A percentile compares a stretch with the other conserved stretches of the same genome.
Conservation (phyloP, 2,888 invertebrate genomes). For the Andricus quercusramuli region DNA sequence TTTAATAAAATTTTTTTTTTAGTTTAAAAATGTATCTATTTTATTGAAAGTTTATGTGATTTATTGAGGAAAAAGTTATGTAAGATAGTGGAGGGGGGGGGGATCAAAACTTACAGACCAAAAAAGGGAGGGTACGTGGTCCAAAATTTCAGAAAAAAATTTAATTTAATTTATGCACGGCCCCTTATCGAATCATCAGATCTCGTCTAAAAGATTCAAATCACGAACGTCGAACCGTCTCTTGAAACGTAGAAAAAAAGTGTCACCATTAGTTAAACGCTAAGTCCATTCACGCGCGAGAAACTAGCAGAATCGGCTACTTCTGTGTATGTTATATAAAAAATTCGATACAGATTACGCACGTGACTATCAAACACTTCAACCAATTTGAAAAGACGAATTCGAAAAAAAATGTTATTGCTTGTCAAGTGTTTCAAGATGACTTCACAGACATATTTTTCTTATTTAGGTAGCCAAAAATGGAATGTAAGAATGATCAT, state of each 20-base stretch:
- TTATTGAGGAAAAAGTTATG: no score
- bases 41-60: no score
- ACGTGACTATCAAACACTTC: not conserved
- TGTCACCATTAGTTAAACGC: conserved; percentile 35
- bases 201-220: conserved; percentile 34
- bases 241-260: conserved; percentile 38
- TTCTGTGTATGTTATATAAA: not conserved
- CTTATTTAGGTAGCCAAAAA: not conserved
- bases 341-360: not conserved
- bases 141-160: no score
- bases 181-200: conserved; percentile 33
- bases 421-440: not conserved
- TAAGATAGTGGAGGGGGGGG: no score
- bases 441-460: not conserved
- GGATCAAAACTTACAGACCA: no score
- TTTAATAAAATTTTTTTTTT: no score
- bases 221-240: conserved; percentile 21
- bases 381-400: not conserved
- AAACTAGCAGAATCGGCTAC: conserved; percentile 7
- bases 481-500: not conserved
- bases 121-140: no score
- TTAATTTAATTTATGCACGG: no score
- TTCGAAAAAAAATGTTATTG: not conserved
- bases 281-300: conserved; percentile 14
- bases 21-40: no score